Evolutionary conservation across 2,797 vertebrate species (phyloP).

Genomic region (Helicolenus hilgendorfi): DNA sequence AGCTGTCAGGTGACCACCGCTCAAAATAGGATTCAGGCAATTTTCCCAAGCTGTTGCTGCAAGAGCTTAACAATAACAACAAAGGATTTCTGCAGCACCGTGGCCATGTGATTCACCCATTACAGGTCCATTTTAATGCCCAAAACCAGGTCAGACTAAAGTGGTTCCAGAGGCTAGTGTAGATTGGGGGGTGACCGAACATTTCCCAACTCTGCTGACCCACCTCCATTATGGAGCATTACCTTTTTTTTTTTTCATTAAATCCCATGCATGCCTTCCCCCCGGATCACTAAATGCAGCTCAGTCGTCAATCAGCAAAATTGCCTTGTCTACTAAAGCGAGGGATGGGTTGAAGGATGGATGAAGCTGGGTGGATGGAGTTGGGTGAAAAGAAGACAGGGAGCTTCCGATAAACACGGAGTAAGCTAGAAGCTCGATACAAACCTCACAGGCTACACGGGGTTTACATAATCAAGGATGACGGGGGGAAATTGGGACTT

Average conservation of each 20-base stretch:
- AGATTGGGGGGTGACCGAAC: conserved; percentile 40
- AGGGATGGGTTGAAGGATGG: conserved; percentile 54
- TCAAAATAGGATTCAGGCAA: conserved; percentile 67
- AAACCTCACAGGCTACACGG: conserved; percentile 33
- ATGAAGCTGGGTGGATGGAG: conserved; percentile 50
- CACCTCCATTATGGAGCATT: conserved; percentile 75
- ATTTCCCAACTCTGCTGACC: conserved; percentile 59
- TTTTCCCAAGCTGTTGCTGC: conserved; percentile 61
- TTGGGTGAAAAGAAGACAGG: conserved; percentile 38
- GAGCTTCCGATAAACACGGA: conserved; percentile 50
- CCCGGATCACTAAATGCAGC: conserved; percentile 77
- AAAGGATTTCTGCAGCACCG: conserved; percentile 54
- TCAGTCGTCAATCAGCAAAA: conserved; percentile 86
- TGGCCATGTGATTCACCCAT: conserved; percentile 51
- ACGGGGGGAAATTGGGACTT: conserved; percentile 44
- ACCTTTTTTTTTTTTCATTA: conserved; percentile 67
- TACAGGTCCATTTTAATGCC: conserved; percentile 60
- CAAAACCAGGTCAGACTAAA: conserved; percentile 75
- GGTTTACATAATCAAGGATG: conserved; percentile 71
- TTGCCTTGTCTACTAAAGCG: conserved; percentile 80
- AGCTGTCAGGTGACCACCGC: conserved; percentile 58
- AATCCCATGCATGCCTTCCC: conserved; percentile 63
- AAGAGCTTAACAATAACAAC: conserved; percentile 67
- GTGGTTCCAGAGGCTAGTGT: conserved; percentile 47
- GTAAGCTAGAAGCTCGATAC: conserved; percentile 9